Percentiles rank a stretch among this genome's conserved stretches.
Conservation (phyloP, 2,888 invertebrate species). For the Carabus problematicus region DNA sequence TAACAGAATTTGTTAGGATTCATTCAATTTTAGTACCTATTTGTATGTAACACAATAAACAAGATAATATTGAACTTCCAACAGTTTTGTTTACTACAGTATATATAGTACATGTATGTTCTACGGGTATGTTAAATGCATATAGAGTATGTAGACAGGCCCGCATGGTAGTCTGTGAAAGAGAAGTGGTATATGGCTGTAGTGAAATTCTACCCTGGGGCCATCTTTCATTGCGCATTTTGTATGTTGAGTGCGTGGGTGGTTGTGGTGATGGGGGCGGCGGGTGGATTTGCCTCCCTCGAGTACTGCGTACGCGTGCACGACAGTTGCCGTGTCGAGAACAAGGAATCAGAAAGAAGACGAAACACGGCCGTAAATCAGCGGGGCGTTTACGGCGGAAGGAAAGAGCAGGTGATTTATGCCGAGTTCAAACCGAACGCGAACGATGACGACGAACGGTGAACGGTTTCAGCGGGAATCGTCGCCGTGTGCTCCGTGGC, state of each 20-base stretch:
- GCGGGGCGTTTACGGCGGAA: slow-evolving; percentile 38
- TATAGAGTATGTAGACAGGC: too few relatives aligned
- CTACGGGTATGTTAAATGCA: too few relatives aligned
- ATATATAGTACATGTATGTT: too few relatives aligned
- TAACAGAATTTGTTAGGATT: too few relatives aligned
- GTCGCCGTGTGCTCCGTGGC: background rate
- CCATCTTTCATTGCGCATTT: slow-evolving; percentile 8
- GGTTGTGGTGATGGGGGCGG: background rate
- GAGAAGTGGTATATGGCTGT: too few relatives aligned
- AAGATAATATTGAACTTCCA: too few relatives aligned
- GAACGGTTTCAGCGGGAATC: slow-evolving; percentile 5
- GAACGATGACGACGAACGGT: background rate
- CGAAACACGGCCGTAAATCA: slow-evolving; percentile 45
- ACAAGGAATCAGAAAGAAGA: slow-evolving; percentile 39
- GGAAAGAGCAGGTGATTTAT: slow-evolving; percentile 45
- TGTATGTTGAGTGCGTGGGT: slow-evolving; percentile 3
- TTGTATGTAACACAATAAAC: too few relatives aligned
- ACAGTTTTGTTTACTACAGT: too few relatives aligned
- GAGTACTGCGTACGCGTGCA: background rate
- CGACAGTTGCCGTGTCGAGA: slow-evolving; percentile 25
- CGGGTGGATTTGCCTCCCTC: background rate
- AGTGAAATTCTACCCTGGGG: background rate
- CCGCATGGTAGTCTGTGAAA: too few relatives aligned
- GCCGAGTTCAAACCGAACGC: slow-evolving; percentile 43
- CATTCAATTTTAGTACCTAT: too few relatives aligned